Conservation (phyloP, 2,113 vertebrate species). For the Micronycteris hirsuta region DNA sequence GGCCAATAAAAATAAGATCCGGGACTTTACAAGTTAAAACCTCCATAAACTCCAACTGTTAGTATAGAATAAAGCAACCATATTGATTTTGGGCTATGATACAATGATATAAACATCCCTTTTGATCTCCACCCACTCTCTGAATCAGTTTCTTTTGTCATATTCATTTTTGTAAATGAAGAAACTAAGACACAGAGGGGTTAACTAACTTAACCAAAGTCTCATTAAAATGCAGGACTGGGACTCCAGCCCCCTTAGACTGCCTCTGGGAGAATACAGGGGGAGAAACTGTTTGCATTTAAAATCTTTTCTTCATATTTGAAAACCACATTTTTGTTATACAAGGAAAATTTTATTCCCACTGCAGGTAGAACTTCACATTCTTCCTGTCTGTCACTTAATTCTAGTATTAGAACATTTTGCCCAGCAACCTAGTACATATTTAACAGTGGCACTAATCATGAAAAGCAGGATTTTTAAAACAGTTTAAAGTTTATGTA, state of each 20-base stretch:
- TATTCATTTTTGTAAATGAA: not conserved
- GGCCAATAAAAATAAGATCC: not conserved
- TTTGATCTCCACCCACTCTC: not conserved
- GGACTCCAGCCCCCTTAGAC: not conserved
- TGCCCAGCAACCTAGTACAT: not conserved
- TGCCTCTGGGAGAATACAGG: not conserved
- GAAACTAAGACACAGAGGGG: not conserved
- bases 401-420: not conserved
- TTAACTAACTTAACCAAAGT: not conserved
- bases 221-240: not conserved
- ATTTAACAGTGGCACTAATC: not conserved
- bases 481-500: not conserved
- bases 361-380: not conserved
- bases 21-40: not conserved
- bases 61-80: not conserved
- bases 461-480: not conserved
- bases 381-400: not conserved
- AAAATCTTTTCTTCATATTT: not conserved
- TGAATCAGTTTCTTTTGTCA: not conserved
- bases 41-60: not conserved
- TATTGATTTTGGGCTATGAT: not conserved
- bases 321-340: not conserved
- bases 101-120: not conserved
- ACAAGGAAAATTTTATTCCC: not conserved
- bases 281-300: not conserved